phyloP scores from a whole-genome alignment of 2,797 vertebrate species.

The Paramormyrops hopkinsi region DNA sequence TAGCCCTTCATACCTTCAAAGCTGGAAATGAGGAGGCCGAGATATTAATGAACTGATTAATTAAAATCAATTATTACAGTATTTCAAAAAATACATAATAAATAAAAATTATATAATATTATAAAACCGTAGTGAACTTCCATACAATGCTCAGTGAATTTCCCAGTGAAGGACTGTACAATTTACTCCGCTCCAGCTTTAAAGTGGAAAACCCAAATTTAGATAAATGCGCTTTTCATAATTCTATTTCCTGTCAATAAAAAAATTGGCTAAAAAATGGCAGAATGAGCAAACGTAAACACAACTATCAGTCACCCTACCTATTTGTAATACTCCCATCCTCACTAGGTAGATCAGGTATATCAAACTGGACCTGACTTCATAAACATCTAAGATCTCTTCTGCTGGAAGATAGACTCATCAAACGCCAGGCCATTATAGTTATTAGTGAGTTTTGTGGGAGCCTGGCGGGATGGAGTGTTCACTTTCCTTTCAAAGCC shows the following conservation, averaged over 20 bases:
- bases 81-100: neutral
- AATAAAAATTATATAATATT: neutral
- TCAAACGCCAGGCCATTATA: neutral
- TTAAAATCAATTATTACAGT: neutral
- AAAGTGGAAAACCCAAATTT: neutral
- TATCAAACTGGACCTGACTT: neutral
- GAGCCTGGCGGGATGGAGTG: neutral
- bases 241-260: neutral
- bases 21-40: neutral
- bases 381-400: neutral
- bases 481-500: neutral
- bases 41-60: neutral
- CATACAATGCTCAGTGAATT: neutral
- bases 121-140: neutral
- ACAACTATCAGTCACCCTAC: neutral
- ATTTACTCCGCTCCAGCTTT: neutral
- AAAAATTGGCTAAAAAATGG: neutral
- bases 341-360: neutral
- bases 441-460: neutral
- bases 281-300: neutral
- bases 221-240: neutral
- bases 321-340: neutral
- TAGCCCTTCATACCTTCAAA: neutral
- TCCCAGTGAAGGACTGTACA: neutral
- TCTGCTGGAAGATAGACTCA: neutral